phyloP scores from a whole-genome alignment of 2,888 invertebrate genomes.

The Conomelus anceps region DNA sequence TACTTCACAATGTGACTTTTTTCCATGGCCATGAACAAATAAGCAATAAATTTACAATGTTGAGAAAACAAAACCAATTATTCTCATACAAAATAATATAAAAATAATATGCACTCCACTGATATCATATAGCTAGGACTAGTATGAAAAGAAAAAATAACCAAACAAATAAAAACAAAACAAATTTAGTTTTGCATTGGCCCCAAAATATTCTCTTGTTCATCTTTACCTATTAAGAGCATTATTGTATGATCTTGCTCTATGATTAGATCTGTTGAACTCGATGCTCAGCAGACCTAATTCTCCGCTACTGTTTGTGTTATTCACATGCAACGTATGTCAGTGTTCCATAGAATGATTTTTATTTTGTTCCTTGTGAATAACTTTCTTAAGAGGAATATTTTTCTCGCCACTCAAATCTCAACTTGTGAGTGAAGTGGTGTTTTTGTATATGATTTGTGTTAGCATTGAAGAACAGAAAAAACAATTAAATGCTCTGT shows the following conservation, averaged over 20 bases:
- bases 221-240: background rate
- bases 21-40: too few species aligned
- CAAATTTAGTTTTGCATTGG: too few species aligned
- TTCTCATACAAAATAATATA: too few species aligned
- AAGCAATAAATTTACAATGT: too few species aligned
- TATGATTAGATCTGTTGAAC: background rate
- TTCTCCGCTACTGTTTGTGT: background rate
- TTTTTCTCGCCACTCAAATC: background rate
- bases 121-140: too few species aligned
- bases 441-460: background rate
- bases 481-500: too few species aligned
- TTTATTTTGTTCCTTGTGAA: background rate
- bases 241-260: background rate
- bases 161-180: too few species aligned
- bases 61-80: too few species aligned
- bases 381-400: background rate
- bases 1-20: too few species aligned
- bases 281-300: background rate
- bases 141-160: too few species aligned
- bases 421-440: background rate
- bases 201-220: background rate
- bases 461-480: too few species aligned
- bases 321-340: background rate
- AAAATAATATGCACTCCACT: too few species aligned
- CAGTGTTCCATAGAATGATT: background rate